Percentiles rank a stretch among this genome's conserved stretches.
Conservation (phyloP, 2,888 invertebrate genomes). For the Apodemia zela region DNA sequence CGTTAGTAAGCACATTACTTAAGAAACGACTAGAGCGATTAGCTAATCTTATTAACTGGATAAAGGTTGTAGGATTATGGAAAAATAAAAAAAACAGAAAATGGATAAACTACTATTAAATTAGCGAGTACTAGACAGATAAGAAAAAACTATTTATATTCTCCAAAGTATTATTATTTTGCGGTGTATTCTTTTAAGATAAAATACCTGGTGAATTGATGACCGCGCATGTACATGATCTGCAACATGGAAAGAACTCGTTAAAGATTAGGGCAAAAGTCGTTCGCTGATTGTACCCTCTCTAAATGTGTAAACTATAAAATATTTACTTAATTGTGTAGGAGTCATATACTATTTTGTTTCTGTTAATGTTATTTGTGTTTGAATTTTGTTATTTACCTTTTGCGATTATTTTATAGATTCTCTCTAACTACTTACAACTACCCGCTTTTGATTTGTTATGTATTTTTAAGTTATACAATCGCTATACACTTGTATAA, state of each 20-base stretch:
- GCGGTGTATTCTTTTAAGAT: neutral
- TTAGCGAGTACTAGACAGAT: no score
- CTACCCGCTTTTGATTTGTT: conserved; percentile 67
- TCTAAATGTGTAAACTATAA: neutral
- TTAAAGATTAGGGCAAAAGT: neutral
- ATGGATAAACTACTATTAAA: no score
- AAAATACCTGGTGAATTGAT: neutral
- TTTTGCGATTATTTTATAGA: conserved; percentile 54
- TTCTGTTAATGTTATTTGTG: conserved; percentile 69
- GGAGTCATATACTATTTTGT: conserved; percentile 56
- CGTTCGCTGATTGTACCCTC: neutral
- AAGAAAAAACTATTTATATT: neutral
- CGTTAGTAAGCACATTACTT: no score
- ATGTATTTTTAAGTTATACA: conserved; percentile 74
- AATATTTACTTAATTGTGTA: conserved; percentile 27
- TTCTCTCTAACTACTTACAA: conserved; percentile 57
- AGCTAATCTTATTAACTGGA: no score
- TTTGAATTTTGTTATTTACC: conserved; percentile 71
- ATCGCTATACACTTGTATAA: conserved; percentile 50
- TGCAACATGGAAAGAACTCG: no score
- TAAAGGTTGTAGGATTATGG: no score
- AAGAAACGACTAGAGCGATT: no score
- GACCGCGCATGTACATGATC: neutral
- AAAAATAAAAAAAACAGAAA: no score
- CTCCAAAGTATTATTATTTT: neutral